Base-by-base conservation (phyloP, 2,113 vertebrate genomes). In the Probosciger aterrimus region DNA sequence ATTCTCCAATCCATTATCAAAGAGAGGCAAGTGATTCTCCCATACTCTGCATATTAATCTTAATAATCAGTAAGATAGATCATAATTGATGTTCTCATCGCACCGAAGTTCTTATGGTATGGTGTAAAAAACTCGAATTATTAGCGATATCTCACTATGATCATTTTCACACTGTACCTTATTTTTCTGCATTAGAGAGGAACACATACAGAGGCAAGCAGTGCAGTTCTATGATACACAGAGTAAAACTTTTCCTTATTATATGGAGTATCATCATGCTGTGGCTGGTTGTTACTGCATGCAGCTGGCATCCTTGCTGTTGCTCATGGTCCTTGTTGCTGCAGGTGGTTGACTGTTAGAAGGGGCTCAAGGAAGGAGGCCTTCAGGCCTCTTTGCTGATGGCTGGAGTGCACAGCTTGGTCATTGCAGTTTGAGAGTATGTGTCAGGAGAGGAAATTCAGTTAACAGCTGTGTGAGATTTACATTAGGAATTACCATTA, bases 61-160 rank as follows among this genome's bases (percentile, higher is more conserved):
- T 41, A 41, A 43, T 14, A 35, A 59, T 39, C 18, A 18, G 16
- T 30, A 57, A n/a, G 59, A 7, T 11, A 76, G 37, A 62, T 76
- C 9, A 47, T 50, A 44, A 57, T 49, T 1, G 2, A 33, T 7
- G 1, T 37, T 41, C 13, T 39, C 12, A 4, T 65, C 41, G 4
- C 16, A 41, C 10, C 6, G 11, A 69, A 73, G 18, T 30, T 82
- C 62, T 47, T 49, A 19, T 2, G 2, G 9, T 7, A 4, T 43
- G 0, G 2, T n/a, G 59, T 33, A 53, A 65, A 86, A 7, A 1
- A 0, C 2, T 10, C 22, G 6, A 33, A 27, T 52, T 79, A 9
- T 73, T 52, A 28, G 30, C 10, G 6, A 6, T 44, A 82, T 3
- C 9, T 73, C 30, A 10, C 14, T 37, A 20, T 43, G 24, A 30